phyloP scores from a whole-genome alignment of 2,888 invertebrate species.

The Synergus umbraculus region DNA sequence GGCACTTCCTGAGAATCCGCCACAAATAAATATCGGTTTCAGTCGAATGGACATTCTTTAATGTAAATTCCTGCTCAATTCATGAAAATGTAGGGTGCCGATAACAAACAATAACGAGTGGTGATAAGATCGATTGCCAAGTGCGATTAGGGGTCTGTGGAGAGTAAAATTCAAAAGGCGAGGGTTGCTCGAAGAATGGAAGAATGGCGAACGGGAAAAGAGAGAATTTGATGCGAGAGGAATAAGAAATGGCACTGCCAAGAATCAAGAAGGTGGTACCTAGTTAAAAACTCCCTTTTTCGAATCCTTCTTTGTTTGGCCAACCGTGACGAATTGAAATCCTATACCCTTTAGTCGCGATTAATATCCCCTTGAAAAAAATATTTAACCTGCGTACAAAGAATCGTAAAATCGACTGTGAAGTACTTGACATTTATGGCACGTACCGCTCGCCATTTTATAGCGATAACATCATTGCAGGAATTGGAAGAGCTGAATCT shows the following conservation, averaged over 20 bases:
- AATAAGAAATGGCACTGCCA: slow-evolving; percentile 56
- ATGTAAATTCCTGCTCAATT: not conserved
- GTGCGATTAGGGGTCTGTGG: slow-evolving; percentile 45
- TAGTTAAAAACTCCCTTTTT: slow-evolving; percentile 39
- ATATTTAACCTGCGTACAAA: not conserved
- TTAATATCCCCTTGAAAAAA: slow-evolving; percentile 15
- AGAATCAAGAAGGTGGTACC: slow-evolving; percentile 29
- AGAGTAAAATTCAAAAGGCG: slow-evolving; percentile 56
- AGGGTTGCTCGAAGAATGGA: slow-evolving; percentile 53
- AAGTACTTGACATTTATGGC: not conserved
- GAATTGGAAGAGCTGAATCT: not conserved
- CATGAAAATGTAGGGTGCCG: slow-evolving; percentile 60
- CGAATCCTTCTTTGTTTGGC: slow-evolving; percentile 33
- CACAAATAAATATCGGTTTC: slow-evolving; percentile 26
- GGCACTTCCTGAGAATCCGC: not conserved
- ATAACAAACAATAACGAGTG: slow-evolving; percentile 66
- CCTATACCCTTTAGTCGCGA: not conserved
- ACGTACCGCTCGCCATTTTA: not conserved
- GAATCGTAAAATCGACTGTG: not conserved
- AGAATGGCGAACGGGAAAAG: slow-evolving; percentile 49
- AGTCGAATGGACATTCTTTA: slow-evolving; percentile 2
- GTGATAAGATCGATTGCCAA: slow-evolving; percentile 62
- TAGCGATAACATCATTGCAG: not conserved
- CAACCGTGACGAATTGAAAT: slow-evolving; percentile 32
- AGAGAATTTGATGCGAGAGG: slow-evolving; percentile 54